Evolutionary conservation across 2,113 vertebrate genomes (phyloP), one percentile per base, ranked within the genome.

Genomic region (Mystacornis crossleyi): DNA sequence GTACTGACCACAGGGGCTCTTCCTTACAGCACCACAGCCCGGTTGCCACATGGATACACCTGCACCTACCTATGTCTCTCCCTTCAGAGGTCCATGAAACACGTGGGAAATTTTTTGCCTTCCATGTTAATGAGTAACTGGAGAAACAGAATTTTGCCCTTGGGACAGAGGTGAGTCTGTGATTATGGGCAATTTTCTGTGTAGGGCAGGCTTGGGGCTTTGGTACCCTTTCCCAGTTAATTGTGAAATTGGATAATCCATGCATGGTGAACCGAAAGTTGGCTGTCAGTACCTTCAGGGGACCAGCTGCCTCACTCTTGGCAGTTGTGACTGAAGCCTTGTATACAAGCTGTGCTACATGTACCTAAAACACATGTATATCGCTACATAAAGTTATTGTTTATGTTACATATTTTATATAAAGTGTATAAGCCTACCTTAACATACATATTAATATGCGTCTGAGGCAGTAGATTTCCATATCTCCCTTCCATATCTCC

Each of bases 61-160:
- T 3, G 8, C 3, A 6, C 5, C 0, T 24, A 50, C 9, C 61
- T n/a, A 4, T 2, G 3, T 23, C 45, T 47, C 84, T 77, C 34
- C 23, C 18, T 54, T 64, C 53, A 67, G 55, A 57, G 36, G 6
- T 21, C 60, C n/a, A 4, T 34, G 33, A 82, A 66, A 38, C 12
- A 12, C 31, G 26, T 6, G 14, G 23, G 55, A 70, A n/a, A 31
- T 24, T 42, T 83, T 69, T 43, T 26, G 34, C 34, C 5, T 90
- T 53, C 25, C 40, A 28, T 0, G 0, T 55, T 60, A 69, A 31
- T 61, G 40, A 64, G 40, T 47, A 42, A 26, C 12, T 21, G 50
- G 33, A 90, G 64, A 66, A 77, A 74, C 10, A 47, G 45, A 29
- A 45, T 74, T 81, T 70, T 86, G 11, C 23, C 26, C 36, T n/a